These are phyloP conservation scores for Callospermophilus lateralis DNA, from an alignment of 2,113 vertebrate species.

Conservation along the genomic window DNA sequence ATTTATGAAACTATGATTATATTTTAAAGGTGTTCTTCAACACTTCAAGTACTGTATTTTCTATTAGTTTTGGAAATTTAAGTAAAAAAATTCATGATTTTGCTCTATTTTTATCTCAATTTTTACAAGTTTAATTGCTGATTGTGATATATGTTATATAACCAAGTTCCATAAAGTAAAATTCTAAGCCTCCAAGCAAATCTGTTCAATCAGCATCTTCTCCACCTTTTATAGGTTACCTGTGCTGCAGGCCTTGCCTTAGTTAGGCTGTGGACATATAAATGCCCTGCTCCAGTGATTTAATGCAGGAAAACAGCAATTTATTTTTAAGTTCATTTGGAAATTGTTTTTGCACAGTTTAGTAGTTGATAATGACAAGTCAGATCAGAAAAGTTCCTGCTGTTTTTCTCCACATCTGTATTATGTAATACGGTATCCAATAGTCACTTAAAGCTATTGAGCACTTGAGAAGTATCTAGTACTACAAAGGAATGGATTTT, in stretches of 20 bases:
- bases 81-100: slow-evolving; percentile 46
- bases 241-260: not conserved
- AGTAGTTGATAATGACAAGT: not conserved
- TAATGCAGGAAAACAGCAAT: not conserved
- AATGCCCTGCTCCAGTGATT: not conserved
- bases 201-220: not conserved
- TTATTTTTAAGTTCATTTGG: slow-evolving; percentile 22
- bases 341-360: not conserved
- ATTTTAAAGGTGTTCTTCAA: slow-evolving; percentile 53
- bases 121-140: not conserved
- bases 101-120: not conserved
- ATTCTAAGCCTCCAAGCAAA: slow-evolving; percentile 31
- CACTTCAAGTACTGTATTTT: not conserved
- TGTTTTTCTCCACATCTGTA: not conserved
- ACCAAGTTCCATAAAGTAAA: not conserved
- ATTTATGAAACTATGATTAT: slow-evolving; percentile 5
- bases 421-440: not conserved
- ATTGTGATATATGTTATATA: not conserved
- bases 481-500: not conserved
- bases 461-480: not conserved
- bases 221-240: not conserved
- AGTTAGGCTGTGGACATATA: not conserved
- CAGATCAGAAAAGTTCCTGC: not conserved
- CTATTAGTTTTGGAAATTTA: not conserved
- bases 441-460: not conserved